These are phyloP conservation scores for Allolobophora icterica DNA, from an alignment of 2,888 invertebrate genomes.

Conservation along the genomic window DNA sequence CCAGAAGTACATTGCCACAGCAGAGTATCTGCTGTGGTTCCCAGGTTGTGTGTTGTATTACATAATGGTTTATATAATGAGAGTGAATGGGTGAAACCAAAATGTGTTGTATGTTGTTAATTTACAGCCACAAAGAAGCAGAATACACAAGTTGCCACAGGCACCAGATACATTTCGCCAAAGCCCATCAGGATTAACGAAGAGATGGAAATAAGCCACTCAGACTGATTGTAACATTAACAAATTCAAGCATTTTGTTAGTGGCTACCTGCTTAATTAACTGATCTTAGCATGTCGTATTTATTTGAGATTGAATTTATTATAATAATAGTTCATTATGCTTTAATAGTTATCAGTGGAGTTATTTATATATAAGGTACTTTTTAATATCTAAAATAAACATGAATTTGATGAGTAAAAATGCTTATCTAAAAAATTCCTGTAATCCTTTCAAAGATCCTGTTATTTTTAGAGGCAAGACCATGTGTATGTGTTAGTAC, in stretches of 20 bases:
- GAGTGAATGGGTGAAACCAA: too few species aligned
- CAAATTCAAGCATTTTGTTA: neutral
- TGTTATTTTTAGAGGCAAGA: neutral
- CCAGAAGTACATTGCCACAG: neutral
- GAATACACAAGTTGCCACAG: neutral
- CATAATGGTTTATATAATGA: neutral
- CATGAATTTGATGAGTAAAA: neutral
- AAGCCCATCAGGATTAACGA: neutral
- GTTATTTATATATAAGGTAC: neutral
- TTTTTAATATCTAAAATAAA: neutral
- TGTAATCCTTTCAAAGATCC: neutral
- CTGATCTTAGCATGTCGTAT: neutral
- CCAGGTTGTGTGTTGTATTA: neutral
- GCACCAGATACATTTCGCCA: conserved; percentile 2
- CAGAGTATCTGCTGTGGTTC: neutral
- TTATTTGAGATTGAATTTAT: conserved; percentile 8
- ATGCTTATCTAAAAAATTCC: neutral
- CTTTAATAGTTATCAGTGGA: neutral
- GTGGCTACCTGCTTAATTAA: neutral
- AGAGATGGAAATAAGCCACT: neutral
- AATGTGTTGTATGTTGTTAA: conserved; percentile 3
- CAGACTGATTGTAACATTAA: neutral
- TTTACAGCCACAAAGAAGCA: conserved; percentile 2
- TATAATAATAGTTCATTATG: neutral
- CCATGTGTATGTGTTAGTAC: neutral